These are phyloP conservation scores for Electrona antarctica DNA, from an alignment of 2,113 vertebrate genomes.

Conservation along the genomic window DNA sequence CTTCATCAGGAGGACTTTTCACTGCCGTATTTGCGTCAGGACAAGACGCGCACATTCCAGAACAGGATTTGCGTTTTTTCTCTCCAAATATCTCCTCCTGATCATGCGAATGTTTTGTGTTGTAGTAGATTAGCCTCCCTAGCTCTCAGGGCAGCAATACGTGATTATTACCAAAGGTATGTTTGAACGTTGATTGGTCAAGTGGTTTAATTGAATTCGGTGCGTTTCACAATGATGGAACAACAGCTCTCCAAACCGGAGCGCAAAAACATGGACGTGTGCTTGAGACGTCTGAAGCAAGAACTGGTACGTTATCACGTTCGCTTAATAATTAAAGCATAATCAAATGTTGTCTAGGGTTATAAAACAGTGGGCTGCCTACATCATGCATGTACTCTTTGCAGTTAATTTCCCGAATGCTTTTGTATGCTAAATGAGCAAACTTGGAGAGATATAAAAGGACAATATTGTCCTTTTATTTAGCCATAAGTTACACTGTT, in stretches of 20 bases:
- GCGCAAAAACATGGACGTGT: conserved; percentile 77
- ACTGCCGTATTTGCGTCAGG: conserved; percentile 33
- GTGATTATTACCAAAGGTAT: conserved; percentile 37
- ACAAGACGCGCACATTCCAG: conserved; percentile 61
- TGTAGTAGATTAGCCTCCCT: background rate
- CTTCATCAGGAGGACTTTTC: conserved; percentile 27
- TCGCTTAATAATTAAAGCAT: conserved; percentile 6
- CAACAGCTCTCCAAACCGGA: conserved; percentile 61
- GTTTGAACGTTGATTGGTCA: conserved; percentile 18
- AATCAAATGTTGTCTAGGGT: background rate
- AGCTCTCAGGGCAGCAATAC: background rate
- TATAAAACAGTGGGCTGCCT: background rate
- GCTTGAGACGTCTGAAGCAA: conserved; percentile 78
- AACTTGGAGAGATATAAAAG: no score
- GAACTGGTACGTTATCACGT: conserved; percentile 72
- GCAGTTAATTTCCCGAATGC: background rate
- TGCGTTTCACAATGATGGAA: conserved; percentile 65
- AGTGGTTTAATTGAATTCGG: conserved; percentile 35
- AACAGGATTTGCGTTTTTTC: conserved; percentile 48
- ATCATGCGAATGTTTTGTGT: conserved; percentile 8
- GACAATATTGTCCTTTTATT: no score
- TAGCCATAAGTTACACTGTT: no score
- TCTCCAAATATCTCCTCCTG: background rate
- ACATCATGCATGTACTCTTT: background rate
- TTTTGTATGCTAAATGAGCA: no score